Percentiles rank a stretch among this genome's conserved stretches.
Evolutionary conservation across 1,140 invertebrate genomes (phyloP).

Genomic region (Melitaea cinxia): DNA sequence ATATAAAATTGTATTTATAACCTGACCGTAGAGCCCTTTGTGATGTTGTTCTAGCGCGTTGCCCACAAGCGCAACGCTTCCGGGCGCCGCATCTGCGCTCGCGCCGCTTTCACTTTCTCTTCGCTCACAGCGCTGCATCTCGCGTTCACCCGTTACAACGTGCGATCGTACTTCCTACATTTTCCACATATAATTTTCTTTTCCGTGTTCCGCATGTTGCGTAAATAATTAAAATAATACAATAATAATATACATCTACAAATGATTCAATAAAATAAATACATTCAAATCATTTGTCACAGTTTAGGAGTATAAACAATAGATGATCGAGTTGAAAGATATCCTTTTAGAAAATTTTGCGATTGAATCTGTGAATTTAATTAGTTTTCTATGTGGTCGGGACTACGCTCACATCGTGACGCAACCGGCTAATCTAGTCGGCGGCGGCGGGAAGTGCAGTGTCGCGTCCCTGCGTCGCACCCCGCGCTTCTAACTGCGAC

Average conservation of each 20-base stretch:
- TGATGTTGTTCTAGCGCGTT: constrained; percentile 39
- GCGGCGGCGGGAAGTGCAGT: constrained; percentile 80
- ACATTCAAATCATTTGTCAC: background rate
- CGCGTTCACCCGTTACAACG: constrained; percentile 54
- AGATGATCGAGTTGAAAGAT: constrained; percentile 6
- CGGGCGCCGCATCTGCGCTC: constrained; percentile 73
- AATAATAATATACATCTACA: constrained; percentile 15
- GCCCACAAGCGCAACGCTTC: constrained; percentile 66
- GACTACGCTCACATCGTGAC: constrained; percentile 67
- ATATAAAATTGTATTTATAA: constrained; percentile 27
- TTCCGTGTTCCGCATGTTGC: constrained; percentile 59
- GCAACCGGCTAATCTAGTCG: constrained; percentile 80
- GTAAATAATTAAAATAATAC: constrained; percentile 36
- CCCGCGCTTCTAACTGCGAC: constrained; percentile 71
- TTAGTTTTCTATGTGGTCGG: constrained; percentile 61
- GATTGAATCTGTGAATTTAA: constrained; percentile 57
- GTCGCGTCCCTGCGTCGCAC: constrained; percentile 75
- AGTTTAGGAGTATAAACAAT: constrained; percentile 3
- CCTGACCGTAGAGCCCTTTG: constrained; percentile 59
- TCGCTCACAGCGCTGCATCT: constrained; percentile 65
- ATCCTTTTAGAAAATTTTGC: constrained; percentile 27
- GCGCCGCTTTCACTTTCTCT: constrained; percentile 78
- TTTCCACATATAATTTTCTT: constrained; percentile 51
- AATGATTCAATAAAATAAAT: background rate
- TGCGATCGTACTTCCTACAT: constrained; percentile 63